Conservation (phyloP, 2,113 vertebrate species). For the Edolisoma coerulescens region DNA sequence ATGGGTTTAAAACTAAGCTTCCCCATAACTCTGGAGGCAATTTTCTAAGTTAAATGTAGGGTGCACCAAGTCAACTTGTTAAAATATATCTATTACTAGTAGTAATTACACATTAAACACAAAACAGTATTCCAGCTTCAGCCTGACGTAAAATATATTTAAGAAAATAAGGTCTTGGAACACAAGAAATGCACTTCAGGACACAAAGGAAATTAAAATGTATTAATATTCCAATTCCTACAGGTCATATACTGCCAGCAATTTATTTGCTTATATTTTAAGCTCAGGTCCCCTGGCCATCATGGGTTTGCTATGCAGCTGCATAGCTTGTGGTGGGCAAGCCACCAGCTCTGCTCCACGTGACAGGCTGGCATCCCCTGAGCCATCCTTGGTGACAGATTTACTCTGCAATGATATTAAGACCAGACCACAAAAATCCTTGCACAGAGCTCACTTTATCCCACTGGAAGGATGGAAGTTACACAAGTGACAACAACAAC, state of each 20-base stretch:
- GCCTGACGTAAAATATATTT: background rate
- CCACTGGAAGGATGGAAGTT: background rate
- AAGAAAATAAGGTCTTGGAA: background rate
- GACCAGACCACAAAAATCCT: background rate
- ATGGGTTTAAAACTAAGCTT: background rate
- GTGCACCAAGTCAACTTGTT: background rate
- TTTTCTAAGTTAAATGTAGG: background rate
- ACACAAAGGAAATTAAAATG: background rate
- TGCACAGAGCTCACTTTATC: background rate
- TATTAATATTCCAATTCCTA: background rate
- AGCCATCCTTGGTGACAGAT: background rate
- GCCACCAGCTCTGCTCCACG: background rate
- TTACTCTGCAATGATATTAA: background rate
- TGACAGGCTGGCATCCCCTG: background rate
- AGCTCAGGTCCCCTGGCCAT: background rate
- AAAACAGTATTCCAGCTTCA: background rate
- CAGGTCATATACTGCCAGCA: background rate
- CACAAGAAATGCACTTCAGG: background rate
- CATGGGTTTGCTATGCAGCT: constrained; percentile 3
- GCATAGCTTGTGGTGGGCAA: background rate
- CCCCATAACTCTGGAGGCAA: background rate
- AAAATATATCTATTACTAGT: background rate
- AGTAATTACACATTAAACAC: background rate
- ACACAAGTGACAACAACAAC: background rate
- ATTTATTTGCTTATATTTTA: constrained; percentile 29